Base-by-base conservation (phyloP, 2,888 invertebrate genomes). In the Syritta pipiens region DNA sequence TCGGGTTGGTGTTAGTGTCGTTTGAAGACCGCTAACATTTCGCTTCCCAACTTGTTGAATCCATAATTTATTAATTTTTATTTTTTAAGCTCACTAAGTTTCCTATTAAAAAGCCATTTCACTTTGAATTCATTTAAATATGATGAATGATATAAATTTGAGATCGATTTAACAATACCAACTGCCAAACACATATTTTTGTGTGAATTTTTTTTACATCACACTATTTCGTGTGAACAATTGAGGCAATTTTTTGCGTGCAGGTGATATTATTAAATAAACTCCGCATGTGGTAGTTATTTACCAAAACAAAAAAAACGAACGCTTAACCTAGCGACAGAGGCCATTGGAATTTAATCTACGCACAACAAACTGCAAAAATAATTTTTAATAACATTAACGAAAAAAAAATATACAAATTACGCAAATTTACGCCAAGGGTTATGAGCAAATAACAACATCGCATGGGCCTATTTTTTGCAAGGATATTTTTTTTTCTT, bases 361-460 rank as follows among this genome's bases (percentile, higher is more conserved):
- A 79, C 79, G 79, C 79, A 62, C 44, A 62, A n/a, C 67, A 60
- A 57, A 20, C 12, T 79, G 67, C 67, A 17, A 53, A 46, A 65
- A 46, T 44, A 67, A 42, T 71, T 53, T 20, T 9, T n/a, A n/a
- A n/a, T n/a, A 60, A 55, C 32, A 55, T 49, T n/a, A n/a, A 67
- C 26, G 3, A 46, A 68, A 65, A 67, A 49, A 57, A 68, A 55
- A 7, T 69, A 48, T 57, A 46, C 60, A 79, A 74, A 62, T 24
- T 79, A 79, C 79, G 79, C 79, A 74, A 60, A 59, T 62, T 17
- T 74, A 79, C 79, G 79, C 79, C 60, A 79, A 79, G 22, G 79
- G 79, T 74, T 32, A 59, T 71, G 59, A 67, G 72, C 72, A 51
- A 4, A 65, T 26, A 42, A 26, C 62, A 40, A 42, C 46, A 55